Evolutionary conservation across 2,113 vertebrate genomes (phyloP), one percentile per base, ranked within the genome.

Genomic region (Gasterosteus aculeatus): DNA sequence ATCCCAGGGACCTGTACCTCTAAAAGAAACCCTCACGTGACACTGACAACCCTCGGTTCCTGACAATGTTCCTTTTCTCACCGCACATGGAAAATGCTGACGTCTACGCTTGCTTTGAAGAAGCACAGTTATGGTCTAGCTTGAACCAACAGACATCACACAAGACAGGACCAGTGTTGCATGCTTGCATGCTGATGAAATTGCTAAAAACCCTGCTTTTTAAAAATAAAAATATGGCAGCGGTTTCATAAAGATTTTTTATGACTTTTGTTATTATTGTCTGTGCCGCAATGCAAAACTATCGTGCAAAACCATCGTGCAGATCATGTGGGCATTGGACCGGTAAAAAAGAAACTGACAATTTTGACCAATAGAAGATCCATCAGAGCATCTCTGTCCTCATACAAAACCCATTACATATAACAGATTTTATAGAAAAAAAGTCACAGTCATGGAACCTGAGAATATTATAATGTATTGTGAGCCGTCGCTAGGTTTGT

Each of bases 21-120:
- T 31, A n/a, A 33, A 38, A 78, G 61, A 72, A 66, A 31, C 33
- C 49, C 49, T 51, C 53, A 71, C 16, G 41, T 46, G 19, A 47
- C 29, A 22, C 56, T 14, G 42, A 47, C 16, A 70, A n/a, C 54
- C 11, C 67, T 64, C 47, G 26, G 19, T 77, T 53, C 22, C 61
- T 46, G 26, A 47, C 59, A 31, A 59, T 26, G n/a, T 22, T 61
- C 31, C 39, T 49, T 63, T 56, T 18, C 49, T 73, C 14, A 41
- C 8, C 38, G 3, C 14, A 22, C 1, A 69, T 57, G 26, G 69
- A 39, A 74, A 33, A 74, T 61, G 39, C 31, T 67, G 14, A 33
- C 35, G 41, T 39, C 29, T 9, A 26, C 12, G 18, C 26, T 18
- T 12, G 29, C 10, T 31, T 53, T 19, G 46, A 60, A 61, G 31